Percentiles rank a stretch among this genome's conserved stretches.
These are phyloP conservation scores for Chionomys nivalis DNA, from an alignment of 2,113 vertebrate species.

Conservation along the genomic window DNA sequence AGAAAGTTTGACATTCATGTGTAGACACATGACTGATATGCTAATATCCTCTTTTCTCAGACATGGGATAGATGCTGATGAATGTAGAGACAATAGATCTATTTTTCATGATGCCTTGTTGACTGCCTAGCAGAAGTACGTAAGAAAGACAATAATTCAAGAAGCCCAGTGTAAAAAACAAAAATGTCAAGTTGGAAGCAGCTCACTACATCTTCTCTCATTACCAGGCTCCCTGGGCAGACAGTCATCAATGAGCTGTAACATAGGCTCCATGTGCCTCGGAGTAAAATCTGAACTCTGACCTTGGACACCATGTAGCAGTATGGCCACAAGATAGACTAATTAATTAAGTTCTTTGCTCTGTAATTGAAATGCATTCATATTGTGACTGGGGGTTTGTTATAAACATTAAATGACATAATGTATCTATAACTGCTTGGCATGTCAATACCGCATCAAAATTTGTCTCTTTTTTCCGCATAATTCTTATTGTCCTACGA, in stretches of 20 bases:
- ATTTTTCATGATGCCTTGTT: neutral
- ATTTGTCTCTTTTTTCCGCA: neutral
- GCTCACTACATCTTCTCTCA: neutral
- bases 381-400: neutral
- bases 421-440: neutral
- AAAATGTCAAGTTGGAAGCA: neutral
- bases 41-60: slow-evolving; percentile 18
- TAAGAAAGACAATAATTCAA: slow-evolving; percentile 31
- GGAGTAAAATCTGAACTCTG: slow-evolving; percentile 1
- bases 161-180: slow-evolving; percentile 9
- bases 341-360: neutral
- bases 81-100: neutral
- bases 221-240: neutral
- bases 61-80: neutral
- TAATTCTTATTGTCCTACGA: neutral
- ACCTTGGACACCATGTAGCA: neutral
- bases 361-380: neutral
- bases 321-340: neutral
- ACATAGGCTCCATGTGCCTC: neutral
- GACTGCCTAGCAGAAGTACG: neutral
- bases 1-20: neutral
- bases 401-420: neutral
- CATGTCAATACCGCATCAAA: neutral
- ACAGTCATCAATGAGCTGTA: neutral
- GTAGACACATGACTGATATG: neutral